Base-by-base conservation (phyloP, 2,797 vertebrate species). In the Gymnodraco acuticeps region DNA sequence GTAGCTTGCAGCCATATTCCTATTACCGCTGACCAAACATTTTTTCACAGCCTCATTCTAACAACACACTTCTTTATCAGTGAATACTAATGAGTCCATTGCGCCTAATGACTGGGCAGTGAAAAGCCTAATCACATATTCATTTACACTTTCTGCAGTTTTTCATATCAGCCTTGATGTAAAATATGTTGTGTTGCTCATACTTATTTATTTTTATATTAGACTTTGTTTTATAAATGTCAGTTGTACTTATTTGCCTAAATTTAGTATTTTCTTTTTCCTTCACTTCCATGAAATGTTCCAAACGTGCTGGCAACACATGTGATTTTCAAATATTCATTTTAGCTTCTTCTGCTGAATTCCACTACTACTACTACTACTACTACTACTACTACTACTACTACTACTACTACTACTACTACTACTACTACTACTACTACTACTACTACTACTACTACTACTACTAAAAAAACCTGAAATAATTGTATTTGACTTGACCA, bases 51-150 rank as follows among this genome's bases (percentile, higher is more conserved):
- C 55, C n/a, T 66, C 50, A 9, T 17, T 76, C 63, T 67, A 75
- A 58, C 73, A 80, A 73, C 72, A 73, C 71, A 50, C 7, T 65
- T 7, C 69, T 75, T 10, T 64, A 64, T 78, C 80, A 56, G 33
- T 81, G 70, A 70, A 79, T 81, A 64, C 61, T 71, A 75, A 88
- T 77, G 48, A 79, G 53, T 13, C 61, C 65, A 70, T 23, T 74
- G 61, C 69, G 70, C 42, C 17, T 75, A 71, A 75, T 79, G 64
- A 58, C 41, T 43, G 48, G 20, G 51, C 59, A 65, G 64, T 55
- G 60, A 85, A 63, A 33, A 69, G 48, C 59, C 62, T 62, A 65
- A 61, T 73, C 42, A 55, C 52, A 55, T 27, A 65, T 76, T 71
- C 33, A 70, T 68, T 60, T 46, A 47, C 62, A 61, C 55, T 71